phyloP scores from a whole-genome alignment of 1,140 invertebrate genomes.

The Lineus longissimus region DNA sequence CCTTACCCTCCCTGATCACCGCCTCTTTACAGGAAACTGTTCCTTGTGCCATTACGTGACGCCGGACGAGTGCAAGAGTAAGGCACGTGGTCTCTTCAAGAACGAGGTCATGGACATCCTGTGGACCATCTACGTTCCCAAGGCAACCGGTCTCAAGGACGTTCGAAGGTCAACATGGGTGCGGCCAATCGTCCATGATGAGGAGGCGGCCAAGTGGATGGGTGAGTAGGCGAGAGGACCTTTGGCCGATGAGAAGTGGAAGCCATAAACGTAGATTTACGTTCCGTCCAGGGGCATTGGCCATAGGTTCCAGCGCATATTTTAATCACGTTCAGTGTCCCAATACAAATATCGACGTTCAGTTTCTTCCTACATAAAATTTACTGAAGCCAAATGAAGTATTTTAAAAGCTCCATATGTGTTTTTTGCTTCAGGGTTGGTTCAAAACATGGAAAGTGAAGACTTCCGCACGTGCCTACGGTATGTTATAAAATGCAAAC shows the following conservation, averaged over 20 bases:
- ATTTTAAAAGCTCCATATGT: too few relatives aligned
- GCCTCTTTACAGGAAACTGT: conserved; percentile 2
- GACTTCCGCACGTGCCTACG: conserved; percentile 31
- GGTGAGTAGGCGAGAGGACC: conserved; percentile 22
- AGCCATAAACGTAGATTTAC: background rate
- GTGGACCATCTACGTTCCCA: conserved; percentile 36
- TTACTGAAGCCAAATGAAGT: too few relatives aligned
- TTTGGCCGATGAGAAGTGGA: too few relatives aligned
- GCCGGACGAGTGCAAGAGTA: conserved; percentile 6
- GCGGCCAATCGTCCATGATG: conserved; percentile 31
- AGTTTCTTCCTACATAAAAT: background rate
- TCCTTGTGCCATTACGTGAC: conserved; percentile 9
- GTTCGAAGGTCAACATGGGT: conserved; percentile 31
- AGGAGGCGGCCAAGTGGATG: conserved; percentile 32
- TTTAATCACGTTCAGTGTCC: background rate
- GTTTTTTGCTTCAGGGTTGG: conserved; percentile 14
- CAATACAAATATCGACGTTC: background rate
- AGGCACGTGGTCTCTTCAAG: conserved; percentile 21
- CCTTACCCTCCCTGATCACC: too few relatives aligned
- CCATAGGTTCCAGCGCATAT: background rate
- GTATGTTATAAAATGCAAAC: conserved; percentile 26
- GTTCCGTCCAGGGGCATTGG: background rate
- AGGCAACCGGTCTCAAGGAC: conserved; percentile 21
- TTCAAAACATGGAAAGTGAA: conserved; percentile 20
- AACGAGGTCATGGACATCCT: conserved; percentile 29